phyloP scores from a whole-genome alignment of 2,888 invertebrate species.

The Drosophila mayaguana region DNA sequence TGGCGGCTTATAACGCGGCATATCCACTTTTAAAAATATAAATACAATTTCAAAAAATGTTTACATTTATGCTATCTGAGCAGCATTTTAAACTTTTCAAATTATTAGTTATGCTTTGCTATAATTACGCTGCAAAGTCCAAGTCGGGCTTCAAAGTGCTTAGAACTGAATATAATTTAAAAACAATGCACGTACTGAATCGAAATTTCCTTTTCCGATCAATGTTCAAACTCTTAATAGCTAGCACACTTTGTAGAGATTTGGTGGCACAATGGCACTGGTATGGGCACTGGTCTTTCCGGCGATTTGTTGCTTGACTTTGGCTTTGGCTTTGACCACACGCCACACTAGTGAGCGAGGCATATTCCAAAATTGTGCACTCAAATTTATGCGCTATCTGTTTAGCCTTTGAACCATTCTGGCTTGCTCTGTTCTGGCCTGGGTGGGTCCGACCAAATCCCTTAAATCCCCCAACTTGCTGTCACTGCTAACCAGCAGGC shows the following conservation, averaged over 20 bases:
- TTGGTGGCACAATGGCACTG: slow-evolving; percentile 24
- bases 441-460: slow-evolving; percentile 47
- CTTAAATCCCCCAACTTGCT: slow-evolving; percentile 59
- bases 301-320: slow-evolving; percentile 50
- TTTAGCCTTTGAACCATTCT: slow-evolving; percentile 55
- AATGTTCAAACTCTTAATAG: slow-evolving; percentile 35
- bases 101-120: neutral
- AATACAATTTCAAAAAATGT: neutral
- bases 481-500: slow-evolving; percentile 56
- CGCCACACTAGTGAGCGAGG: slow-evolving; percentile 48
- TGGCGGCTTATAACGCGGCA: neutral
- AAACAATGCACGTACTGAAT: slow-evolving; percentile 12
- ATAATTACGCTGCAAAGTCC: neutral
- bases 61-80: neutral
- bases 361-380: slow-evolving; percentile 49
- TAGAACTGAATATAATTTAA: neutral
- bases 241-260: slow-evolving; percentile 25
- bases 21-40: neutral
- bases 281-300: slow-evolving; percentile 28
- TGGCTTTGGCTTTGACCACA: slow-evolving; percentile 69
- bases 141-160: neutral
- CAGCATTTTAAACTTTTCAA: neutral
- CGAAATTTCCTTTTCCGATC: neutral
- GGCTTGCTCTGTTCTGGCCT: slow-evolving; percentile 1
- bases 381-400: slow-evolving; percentile 70